Percentiles rank a stretch among this genome's conserved stretches.
phyloP scores from a whole-genome alignment of 2,888 invertebrate genomes.

The Merodon equestris region DNA sequence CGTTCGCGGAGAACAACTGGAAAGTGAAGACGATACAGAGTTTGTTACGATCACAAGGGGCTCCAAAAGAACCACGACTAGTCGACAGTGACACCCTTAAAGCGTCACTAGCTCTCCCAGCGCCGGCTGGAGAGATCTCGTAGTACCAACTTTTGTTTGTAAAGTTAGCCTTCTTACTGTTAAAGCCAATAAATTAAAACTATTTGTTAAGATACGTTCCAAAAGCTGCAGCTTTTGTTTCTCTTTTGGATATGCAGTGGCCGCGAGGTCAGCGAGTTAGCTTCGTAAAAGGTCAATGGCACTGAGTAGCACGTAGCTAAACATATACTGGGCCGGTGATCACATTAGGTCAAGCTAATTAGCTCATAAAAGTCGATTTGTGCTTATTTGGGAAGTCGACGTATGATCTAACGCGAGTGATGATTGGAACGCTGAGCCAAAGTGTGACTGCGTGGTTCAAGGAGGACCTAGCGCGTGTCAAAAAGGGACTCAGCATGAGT shows the following conservation, averaged over 20 bases:
- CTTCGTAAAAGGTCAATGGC: background rate
- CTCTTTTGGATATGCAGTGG: background rate
- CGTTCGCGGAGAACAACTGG: constrained; percentile 83
- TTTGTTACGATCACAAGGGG: constrained; percentile 76
- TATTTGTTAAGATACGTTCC: constrained; percentile 13
- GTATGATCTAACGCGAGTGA: no score
- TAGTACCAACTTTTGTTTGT: constrained; percentile 45
- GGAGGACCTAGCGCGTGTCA: no score
- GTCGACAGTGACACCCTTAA: constrained; percentile 72
- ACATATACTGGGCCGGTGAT: no score
- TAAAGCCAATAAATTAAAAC: constrained; percentile 24
- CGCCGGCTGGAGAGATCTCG: constrained; percentile 71
- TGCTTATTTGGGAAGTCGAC: no score
- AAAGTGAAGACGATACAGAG: constrained; percentile 83
- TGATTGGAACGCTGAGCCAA: no score
- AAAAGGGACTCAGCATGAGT: no score
- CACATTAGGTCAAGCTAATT: no score
- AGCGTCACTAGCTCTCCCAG: constrained; percentile 72
- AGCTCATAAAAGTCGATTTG: no score
- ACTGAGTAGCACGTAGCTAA: background rate
- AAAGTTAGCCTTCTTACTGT: background rate
- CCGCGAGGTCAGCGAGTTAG: background rate
- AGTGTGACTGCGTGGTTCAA: no score
- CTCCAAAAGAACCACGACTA: constrained; percentile 71
- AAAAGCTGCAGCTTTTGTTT: background rate